Percentiles rank a stretch among this genome's conserved stretches.
Evolutionary conservation across 2,113 vertebrate species (phyloP).

Genomic region (Ornithorhynchus anatinus): DNA sequence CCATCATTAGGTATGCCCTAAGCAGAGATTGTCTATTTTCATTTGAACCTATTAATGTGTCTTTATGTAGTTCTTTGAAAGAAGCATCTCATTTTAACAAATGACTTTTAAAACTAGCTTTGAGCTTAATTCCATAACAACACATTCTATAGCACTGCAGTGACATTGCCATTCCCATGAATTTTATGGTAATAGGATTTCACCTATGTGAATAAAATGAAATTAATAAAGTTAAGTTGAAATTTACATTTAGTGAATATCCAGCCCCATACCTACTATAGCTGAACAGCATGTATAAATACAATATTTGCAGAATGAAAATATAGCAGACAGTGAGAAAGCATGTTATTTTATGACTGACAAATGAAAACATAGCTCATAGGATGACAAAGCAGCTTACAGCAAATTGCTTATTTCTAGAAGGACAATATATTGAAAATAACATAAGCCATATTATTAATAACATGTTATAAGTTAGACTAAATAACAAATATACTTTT

Average conservation of each 20-base stretch:
- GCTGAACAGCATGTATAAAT: background rate
- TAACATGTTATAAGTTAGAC: background rate
- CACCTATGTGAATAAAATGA: slow-evolving; percentile 5
- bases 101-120: too few species aligned
- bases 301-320: background rate
- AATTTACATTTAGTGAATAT: background rate
- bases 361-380: background rate
- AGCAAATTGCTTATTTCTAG: background rate
- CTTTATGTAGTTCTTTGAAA: too few species aligned
- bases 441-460: background rate
- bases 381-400: background rate
- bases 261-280: background rate
- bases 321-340: background rate
- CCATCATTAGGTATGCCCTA: too few species aligned
- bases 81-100: too few species aligned
- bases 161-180: too few species aligned
- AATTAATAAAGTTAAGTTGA: background rate
- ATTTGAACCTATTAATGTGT: too few species aligned
- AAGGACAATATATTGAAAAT: background rate
- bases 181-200: slow-evolving; percentile 11
- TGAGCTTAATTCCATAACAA: too few species aligned
- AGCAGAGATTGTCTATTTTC: too few species aligned
- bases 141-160: too few species aligned
- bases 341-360: background rate
- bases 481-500: background rate